These are phyloP conservation scores for Eulemur albifrons DNA, from an alignment of 2,797 vertebrate genomes.

Conservation along the genomic window DNA sequence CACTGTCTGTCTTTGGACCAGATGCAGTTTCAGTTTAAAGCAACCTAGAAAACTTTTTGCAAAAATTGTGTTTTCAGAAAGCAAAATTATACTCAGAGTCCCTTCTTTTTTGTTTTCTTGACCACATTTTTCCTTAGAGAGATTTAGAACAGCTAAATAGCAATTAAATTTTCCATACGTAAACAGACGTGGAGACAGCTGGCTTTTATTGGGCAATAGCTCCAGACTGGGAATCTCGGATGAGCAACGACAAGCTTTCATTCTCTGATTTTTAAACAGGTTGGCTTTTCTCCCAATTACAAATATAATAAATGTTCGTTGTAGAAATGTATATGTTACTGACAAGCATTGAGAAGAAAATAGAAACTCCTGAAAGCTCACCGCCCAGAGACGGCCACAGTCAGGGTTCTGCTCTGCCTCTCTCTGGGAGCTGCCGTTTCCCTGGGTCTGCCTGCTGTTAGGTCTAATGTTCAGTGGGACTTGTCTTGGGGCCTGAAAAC, in stretches of 20 bases:
- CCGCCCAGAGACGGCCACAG: neutral
- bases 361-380: neutral
- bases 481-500: neutral
- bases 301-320: neutral
- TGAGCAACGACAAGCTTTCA: neutral
- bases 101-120: slow-evolving; percentile 20
- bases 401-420: neutral
- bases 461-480: neutral
- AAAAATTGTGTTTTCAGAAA: slow-evolving; percentile 21
- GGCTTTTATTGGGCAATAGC: neutral
- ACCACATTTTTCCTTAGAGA: slow-evolving; percentile 49
- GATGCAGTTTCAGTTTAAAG: neutral
- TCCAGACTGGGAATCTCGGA: neutral
- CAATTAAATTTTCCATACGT: slow-evolving; percentile 52
- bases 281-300: slow-evolving; percentile 2
- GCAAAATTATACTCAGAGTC: neutral
- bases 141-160: slow-evolving; percentile 44
- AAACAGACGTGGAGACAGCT: slow-evolving; percentile 4
- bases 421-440: neutral
- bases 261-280: neutral
- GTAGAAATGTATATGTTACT: neutral
- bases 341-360: neutral
- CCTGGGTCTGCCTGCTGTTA: neutral
- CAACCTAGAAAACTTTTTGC: neutral
- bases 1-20: neutral